Evolutionary conservation across 2,888 invertebrate genomes (phyloP).

Genomic region (Linyphia triangularis): DNA sequence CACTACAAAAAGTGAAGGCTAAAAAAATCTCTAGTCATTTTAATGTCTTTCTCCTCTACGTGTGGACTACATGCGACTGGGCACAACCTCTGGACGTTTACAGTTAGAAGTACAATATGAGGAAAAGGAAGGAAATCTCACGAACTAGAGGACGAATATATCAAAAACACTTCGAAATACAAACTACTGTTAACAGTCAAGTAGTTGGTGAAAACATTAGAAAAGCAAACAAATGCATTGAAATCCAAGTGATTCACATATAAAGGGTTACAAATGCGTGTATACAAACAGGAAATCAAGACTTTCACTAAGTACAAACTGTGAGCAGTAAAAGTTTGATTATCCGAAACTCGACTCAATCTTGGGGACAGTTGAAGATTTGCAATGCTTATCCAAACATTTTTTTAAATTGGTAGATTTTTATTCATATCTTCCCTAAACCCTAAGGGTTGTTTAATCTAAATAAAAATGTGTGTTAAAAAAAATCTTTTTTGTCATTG

Average conservation of each 20-base stretch:
- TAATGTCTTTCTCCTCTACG: not conserved
- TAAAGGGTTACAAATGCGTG: constrained; percentile 24
- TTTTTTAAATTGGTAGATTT: too few species aligned
- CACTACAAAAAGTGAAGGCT: constrained; percentile 66
- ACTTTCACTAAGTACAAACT: too few species aligned
- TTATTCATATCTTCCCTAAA: too few species aligned
- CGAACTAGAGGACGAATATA: constrained; percentile 29
- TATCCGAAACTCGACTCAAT: too few species aligned
- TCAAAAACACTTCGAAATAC: constrained; percentile 59
- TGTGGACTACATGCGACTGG: constrained; percentile 46
- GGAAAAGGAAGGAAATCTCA: constrained; percentile 13
- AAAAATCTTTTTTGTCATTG: too few species aligned
- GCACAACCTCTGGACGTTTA: constrained; percentile 57
- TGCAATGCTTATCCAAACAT: too few species aligned
- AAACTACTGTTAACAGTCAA: constrained; percentile 47
- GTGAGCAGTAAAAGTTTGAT: too few species aligned
- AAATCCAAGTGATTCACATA: constrained; percentile 42
- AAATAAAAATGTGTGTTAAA: too few species aligned
- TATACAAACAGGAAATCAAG: constrained; percentile 11
- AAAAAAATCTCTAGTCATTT: constrained; percentile 19
- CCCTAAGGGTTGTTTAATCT: too few species aligned
- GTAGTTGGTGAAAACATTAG: constrained; percentile 47
- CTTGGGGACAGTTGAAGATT: too few species aligned
- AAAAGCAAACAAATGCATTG: constrained; percentile 51
- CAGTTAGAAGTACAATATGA: constrained; percentile 51